Evolutionary conservation across 2,888 invertebrate genomes (phyloP).

Genomic region (Conus canariensis): DNA sequence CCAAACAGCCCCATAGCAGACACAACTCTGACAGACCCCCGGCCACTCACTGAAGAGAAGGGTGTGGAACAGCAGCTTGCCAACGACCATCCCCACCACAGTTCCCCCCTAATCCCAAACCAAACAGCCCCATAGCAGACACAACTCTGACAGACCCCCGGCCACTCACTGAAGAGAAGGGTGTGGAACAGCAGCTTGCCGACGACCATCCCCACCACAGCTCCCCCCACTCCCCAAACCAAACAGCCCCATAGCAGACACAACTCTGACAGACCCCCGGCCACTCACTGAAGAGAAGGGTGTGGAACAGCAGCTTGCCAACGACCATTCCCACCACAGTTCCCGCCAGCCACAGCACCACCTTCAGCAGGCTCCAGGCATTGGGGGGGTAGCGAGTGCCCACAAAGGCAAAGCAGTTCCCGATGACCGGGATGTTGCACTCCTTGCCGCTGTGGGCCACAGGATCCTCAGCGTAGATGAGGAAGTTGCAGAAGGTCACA

Average conservation of each 20-base stretch:
- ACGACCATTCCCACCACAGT: conserved; percentile 79
- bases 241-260: background rate
- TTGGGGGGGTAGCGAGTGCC: conserved; percentile 80
- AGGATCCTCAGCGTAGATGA: conserved; percentile 81
- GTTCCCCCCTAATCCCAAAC: background rate
- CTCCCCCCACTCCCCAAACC: background rate
- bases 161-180: conserved; percentile 56
- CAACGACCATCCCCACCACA: no score
- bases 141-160: background rate
- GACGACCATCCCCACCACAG: background rate
- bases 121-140: background rate
- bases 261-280: background rate
- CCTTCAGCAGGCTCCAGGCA: conserved; percentile 75
- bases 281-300: conserved; percentile 78
- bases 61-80: no score
- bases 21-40: no score
- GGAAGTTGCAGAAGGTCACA: conserved; percentile 81
- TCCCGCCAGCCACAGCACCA: conserved; percentile 79
- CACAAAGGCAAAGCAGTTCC: conserved; percentile 81
- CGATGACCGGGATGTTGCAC: conserved; percentile 80
- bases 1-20: conserved; percentile 59
- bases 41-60: no score
- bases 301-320: conserved; percentile 80
- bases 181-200: background rate
- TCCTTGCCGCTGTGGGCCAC: conserved; percentile 80